These are phyloP conservation scores for Hyposmocoma kahamanoa DNA, from an alignment of 1,140 invertebrate genomes.

Conservation along the genomic window DNA sequence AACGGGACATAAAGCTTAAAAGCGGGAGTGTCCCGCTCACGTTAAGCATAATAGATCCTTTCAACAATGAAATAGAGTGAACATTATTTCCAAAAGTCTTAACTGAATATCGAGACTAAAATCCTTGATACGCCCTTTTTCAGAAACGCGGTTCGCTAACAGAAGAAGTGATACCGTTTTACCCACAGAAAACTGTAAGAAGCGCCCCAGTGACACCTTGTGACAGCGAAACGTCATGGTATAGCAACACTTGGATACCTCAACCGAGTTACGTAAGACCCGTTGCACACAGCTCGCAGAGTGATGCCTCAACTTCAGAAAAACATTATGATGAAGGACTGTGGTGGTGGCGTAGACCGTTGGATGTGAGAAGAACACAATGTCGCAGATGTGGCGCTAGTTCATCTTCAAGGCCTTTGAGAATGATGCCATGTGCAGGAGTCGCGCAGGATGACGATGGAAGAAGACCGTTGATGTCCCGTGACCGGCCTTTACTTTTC, in stretches of 20 bases:
- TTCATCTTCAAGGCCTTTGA: conserved; percentile 43
- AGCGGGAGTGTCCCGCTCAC: no score
- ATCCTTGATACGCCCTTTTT: no score
- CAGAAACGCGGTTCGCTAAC: conserved; percentile 57
- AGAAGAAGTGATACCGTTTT: conserved; percentile 35
- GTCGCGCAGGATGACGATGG: conserved; percentile 25
- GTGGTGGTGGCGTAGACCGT: conserved; percentile 55
- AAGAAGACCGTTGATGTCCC: conserved; percentile 36
- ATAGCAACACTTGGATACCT: conserved; percentile 21
- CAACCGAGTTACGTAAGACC: conserved; percentile 17
- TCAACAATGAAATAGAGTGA: no score
- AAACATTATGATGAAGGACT: conserved; percentile 41
- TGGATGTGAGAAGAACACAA: conserved; percentile 39
- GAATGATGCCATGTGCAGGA: conserved; percentile 43
- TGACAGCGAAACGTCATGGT: conserved; percentile 54
- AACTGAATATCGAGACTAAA: no score
- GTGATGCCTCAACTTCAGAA: conserved; percentile 14
- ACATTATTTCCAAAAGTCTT: no score
- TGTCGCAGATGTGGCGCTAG: conserved; percentile 45
- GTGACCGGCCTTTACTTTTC: conserved; percentile 51
- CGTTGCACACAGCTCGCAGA: background rate
- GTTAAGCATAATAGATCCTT: no score
- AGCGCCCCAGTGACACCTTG: conserved; percentile 60
- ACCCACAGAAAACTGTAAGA: conserved; percentile 36
- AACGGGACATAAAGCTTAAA: no score